phyloP scores from a whole-genome alignment of 2,888 invertebrate genomes.

The Phrixothrix hirtus region DNA sequence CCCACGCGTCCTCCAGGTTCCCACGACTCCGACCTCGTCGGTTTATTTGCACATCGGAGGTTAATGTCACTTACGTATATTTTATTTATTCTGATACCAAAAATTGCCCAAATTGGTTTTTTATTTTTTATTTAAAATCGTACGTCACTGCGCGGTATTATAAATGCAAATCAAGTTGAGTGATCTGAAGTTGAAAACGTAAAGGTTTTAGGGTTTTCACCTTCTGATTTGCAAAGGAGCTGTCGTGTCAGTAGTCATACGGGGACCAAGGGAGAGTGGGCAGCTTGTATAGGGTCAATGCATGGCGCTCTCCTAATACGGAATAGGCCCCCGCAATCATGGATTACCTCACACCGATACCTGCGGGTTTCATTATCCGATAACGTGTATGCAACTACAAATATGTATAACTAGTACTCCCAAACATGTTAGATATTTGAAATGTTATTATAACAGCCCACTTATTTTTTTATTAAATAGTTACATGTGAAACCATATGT shows the following conservation, averaged over 20 bases:
- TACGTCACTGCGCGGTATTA: not conserved
- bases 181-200: not conserved
- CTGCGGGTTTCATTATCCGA: conserved; percentile 16
- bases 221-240: conserved; percentile 16
- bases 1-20: conserved; percentile 39
- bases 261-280: conserved; percentile 14
- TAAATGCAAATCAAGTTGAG: not conserved
- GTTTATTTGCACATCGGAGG: conserved; percentile 35
- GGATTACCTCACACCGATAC: conserved; percentile 28
- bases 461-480: conserved; percentile 3
- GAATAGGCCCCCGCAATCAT: conserved; percentile 27
- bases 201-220: conserved; percentile 4
- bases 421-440: conserved; percentile 9
- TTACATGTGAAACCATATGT: conserved; percentile 9
- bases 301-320: conserved; percentile 29
- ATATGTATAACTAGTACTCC: conserved; percentile 8
- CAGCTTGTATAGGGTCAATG: conserved; percentile 27
- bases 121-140: not conserved
- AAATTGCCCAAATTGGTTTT: too few species aligned
- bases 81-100: too few species aligned
- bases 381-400: conserved; percentile 5
- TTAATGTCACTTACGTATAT: conserved; percentile 31
- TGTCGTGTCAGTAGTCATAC: conserved; percentile 14
- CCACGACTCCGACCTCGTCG: conserved; percentile 38
- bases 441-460: conserved; percentile 10